Evolutionary conservation across 2,113 vertebrate species (phyloP).

Genomic region (Tupaia chinensis): DNA sequence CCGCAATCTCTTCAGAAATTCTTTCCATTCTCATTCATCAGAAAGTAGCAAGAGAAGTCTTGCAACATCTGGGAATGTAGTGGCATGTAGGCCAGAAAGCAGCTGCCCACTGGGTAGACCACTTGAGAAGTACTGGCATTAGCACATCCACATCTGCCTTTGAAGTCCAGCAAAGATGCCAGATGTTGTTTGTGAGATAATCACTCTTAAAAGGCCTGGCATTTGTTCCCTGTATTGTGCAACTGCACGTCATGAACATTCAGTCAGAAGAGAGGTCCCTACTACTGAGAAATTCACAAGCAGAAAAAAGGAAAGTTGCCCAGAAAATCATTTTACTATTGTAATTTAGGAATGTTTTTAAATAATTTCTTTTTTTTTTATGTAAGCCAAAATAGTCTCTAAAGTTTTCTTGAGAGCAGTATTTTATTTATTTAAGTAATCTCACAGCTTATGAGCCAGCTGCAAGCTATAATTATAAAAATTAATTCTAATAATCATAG

Average conservation of each 20-base stretch:
- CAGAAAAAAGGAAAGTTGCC: background rate
- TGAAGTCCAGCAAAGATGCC: slow-evolving; percentile 59
- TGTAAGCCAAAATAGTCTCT: background rate
- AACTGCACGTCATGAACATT: background rate
- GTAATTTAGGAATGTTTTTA: background rate
- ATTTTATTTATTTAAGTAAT: slow-evolving; percentile 66
- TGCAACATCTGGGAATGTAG: background rate
- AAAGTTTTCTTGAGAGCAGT: slow-evolving; percentile 17
- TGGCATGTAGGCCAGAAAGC: background rate
- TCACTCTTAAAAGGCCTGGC: slow-evolving; percentile 42
- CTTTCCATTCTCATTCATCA: background rate
- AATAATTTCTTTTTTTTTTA: background rate
- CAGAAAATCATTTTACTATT: background rate
- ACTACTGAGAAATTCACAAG: background rate
- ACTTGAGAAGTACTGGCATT: slow-evolving; percentile 61
- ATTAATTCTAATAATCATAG: slow-evolving; percentile 55
- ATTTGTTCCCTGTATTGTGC: background rate
- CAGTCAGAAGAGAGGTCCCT: background rate
- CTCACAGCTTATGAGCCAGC: background rate
- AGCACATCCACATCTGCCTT: slow-evolving; percentile 62
- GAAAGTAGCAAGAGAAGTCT: background rate
- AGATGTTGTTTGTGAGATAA: slow-evolving; percentile 71
- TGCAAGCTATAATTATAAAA: slow-evolving; percentile 1
- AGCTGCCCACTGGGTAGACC: background rate
- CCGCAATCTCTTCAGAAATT: background rate